Base-by-base conservation (phyloP, 2,888 invertebrate species). In the Aricia artaxerxes region DNA sequence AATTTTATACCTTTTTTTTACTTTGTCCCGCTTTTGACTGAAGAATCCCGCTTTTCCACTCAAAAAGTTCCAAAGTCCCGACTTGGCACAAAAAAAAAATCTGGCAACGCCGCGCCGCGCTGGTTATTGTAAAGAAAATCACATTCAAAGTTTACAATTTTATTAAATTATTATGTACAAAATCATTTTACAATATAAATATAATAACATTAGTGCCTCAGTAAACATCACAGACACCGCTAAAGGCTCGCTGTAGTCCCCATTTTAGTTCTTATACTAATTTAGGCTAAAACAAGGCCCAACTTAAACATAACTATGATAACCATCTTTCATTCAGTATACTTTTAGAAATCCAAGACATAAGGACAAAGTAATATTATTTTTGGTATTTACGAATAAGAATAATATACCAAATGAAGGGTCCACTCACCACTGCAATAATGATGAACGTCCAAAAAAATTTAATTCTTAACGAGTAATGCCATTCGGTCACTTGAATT, bases 81-180 rank as follows among this genome's bases (percentile, higher is more conserved):
- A 24, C 24, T 24, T 24, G 24, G 24, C 24, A 24, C 24, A 24
- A 24, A 24, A 24, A 24, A 24, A 24, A 24, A 24, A 24, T 24
- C 24, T 24, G 0, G 24, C 24, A 24, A 24, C 0, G 24, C 24
- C 24, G 24, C 24, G 24, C 24, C 24, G 24, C 24, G 24, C 24
- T 24, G 24, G 24, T 57, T 3, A 40, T 40, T 49, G 9, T 49
- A 49, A 44, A 61, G 9, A 72, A 44, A 69, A 75, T 53, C 13
- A 53, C 7, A 35, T 44, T 3, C 44, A 9, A 57, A 53, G 76
- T 49, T 78, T 78, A 61, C 78, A 75, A 80, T 78, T 77, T 81
- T 57, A 80, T 78, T 82, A 79, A 80, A 80, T 81, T 82, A 79
- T 73, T 79, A 82, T 82, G 81, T 86, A 89, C 82, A 83, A 81